Percentiles rank a stretch among this genome's conserved stretches.
These are phyloP conservation scores for Anoplophora glabripennis DNA, from an alignment of 1,140 invertebrate species.

Conservation along the genomic window DNA sequence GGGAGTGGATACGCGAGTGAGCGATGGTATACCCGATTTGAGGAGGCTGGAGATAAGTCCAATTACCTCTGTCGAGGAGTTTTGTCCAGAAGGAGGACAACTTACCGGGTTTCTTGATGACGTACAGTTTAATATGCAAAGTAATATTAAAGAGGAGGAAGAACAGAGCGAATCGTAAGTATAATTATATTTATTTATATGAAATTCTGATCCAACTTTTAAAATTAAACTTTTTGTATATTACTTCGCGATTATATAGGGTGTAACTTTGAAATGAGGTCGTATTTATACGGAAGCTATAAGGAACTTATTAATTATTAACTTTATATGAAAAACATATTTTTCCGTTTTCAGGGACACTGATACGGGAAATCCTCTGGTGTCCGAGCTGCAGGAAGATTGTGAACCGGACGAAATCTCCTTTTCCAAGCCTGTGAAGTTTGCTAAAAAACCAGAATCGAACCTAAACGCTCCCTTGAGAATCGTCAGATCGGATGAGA, in stretches of 20 bases:
- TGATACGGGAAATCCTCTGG: constrained; percentile 77
- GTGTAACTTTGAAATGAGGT: no score
- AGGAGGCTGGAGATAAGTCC: constrained; percentile 41
- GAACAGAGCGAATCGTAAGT: constrained; percentile 62
- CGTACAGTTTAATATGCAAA: constrained; percentile 50
- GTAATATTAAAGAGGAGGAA: constrained; percentile 48
- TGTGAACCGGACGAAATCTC: constrained; percentile 65
- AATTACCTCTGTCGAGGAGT: constrained; percentile 76
- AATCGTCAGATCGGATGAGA: constrained; percentile 30
- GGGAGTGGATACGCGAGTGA: constrained; percentile 20
- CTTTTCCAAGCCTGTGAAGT: constrained; percentile 14
- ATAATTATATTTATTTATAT: neutral
- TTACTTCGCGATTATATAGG: no score
- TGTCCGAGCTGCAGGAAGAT: constrained; percentile 85
- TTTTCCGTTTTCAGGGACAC: constrained; percentile 62
- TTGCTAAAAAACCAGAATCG: constrained; percentile 19
- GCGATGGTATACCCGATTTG: constrained; percentile 34
- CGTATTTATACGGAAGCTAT: no score
- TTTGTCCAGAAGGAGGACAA: constrained; percentile 75
- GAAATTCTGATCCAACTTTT: neutral
- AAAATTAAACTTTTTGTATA: no score
- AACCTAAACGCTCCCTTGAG: constrained; percentile 4
- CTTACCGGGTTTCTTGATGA: constrained; percentile 81
- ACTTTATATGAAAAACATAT: no score
- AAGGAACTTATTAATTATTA: no score